Base-by-base conservation (phyloP, 1,140 invertebrate genomes). In the Nebria ingens region DNA sequence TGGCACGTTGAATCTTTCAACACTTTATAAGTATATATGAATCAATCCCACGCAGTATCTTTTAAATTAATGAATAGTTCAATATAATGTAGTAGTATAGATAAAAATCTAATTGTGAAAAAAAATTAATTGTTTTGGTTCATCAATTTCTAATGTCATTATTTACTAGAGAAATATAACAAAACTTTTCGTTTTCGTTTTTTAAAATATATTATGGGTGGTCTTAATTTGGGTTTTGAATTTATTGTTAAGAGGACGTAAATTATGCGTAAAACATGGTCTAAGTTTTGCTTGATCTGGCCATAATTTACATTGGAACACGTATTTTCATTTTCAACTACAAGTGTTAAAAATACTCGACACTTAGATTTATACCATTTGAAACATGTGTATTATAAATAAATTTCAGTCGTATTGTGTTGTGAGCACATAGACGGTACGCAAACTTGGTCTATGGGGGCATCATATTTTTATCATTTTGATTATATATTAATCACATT, bases 321-420 rank as follows among this genome's bases (percentile, higher is more conserved):
- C 17, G 40, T 6, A 45, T 9, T 6, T 12, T 12, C 40, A 12
- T 45, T 17, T 12, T 45, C 17, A 12, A 12, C 40, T 45, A 45
- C 40, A 45, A 12, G 40, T 17, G 40, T 45, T 45, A 45, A 45
- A 45, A 45, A 45, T 45, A 45, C 40, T 4, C 17, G 3, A 45
- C 15, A 12, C 9, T 17, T 45, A n/a, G 40, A 45, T 11, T 45
- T 45, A 45, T 45, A 11, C 17, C 17, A 17, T 45, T 45, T 45
- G 40, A 45, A 45, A 45, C 40, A 45, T 17, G 9, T 45, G 40
- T 45, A 45, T 45, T 45, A 45, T 45, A 45, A 45, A 45, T 45
- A 45, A 45, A 45, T 45, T 17, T 45, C 4, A 17, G 40, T n/a
- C n/a, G n/a, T 45, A 45, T 45, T 45, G 40, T 17, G 17, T 11